These are phyloP conservation scores for Rhombomys opimus DNA, from an alignment of 2,113 vertebrate species.

Conservation along the genomic window DNA sequence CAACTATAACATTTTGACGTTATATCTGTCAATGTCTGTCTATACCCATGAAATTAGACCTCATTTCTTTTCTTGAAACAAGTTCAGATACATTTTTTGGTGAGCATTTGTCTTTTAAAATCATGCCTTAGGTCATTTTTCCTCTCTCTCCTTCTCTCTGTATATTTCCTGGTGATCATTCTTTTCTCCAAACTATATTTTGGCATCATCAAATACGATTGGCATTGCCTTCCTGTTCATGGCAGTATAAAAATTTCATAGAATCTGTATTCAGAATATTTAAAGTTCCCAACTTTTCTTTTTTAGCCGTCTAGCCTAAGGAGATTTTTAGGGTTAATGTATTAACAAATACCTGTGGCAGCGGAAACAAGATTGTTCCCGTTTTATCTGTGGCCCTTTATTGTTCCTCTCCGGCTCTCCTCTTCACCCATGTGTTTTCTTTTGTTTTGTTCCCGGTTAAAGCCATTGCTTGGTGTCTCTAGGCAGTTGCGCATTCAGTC, in stretches of 20 bases:
- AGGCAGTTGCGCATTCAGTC: background rate
- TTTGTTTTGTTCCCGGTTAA: background rate
- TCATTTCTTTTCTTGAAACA: background rate
- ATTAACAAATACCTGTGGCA: background rate
- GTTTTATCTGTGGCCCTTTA: background rate
- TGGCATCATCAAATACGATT: background rate
- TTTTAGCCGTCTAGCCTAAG: constrained; percentile 30
- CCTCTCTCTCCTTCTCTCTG: background rate
- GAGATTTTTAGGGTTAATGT: background rate
- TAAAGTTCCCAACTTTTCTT: background rate
- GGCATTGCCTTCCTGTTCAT: background rate
- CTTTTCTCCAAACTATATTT: background rate
- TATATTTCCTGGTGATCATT: background rate
- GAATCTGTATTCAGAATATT: constrained; percentile 5
- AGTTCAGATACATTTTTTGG: constrained; percentile 10
- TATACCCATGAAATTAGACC: background rate
- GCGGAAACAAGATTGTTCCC: background rate
- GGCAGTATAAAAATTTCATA: background rate
- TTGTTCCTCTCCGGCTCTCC: background rate
- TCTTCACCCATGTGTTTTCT: background rate
- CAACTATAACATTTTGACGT: background rate
- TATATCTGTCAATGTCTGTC: background rate
- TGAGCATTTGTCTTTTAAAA: background rate
- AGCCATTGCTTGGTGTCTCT: constrained; percentile 21
- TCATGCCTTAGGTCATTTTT: background rate